Conservation (phyloP, 2,888 invertebrate species). For the Petrophora chlorosata region DNA sequence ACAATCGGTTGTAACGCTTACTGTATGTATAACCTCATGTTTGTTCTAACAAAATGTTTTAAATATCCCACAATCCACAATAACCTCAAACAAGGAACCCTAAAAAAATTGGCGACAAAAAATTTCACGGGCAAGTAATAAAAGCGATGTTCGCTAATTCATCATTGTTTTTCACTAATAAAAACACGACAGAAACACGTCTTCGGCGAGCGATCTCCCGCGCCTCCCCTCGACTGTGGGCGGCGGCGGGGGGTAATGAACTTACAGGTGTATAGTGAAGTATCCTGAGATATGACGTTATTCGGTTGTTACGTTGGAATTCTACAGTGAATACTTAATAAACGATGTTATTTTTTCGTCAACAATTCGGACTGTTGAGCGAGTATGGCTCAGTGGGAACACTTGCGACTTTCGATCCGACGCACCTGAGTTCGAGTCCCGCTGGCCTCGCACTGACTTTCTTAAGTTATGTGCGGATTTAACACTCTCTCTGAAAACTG, state of each 20-base stretch:
- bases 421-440: too few species aligned
- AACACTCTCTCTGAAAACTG: too few species aligned
- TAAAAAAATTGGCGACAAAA: conserved; percentile 41
- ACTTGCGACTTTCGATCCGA: too few species aligned
- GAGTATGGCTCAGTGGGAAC: too few species aligned
- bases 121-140: conserved; percentile 62
- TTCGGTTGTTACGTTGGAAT: background rate
- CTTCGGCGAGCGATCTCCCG: conserved; percentile 36
- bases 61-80: background rate
- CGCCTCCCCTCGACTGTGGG: conserved; percentile 13
- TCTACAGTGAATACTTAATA: background rate
- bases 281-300: conserved; percentile 17
- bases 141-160: conserved; percentile 72
- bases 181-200: conserved; percentile 76
- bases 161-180: conserved; percentile 79
- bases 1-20: too few species aligned
- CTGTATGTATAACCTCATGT: too few species aligned
- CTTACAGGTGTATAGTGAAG: conserved; percentile 40
- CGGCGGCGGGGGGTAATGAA: conserved; percentile 35
- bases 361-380: too few species aligned
- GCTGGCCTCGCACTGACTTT: too few species aligned
- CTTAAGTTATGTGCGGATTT: too few species aligned
- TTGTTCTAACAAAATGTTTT: too few species aligned
- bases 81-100: conserved; percentile 22
- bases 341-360: too few species aligned